Conservation (phyloP, 2,113 vertebrate genomes). For the Pelecanoides urinatrix region DNA sequence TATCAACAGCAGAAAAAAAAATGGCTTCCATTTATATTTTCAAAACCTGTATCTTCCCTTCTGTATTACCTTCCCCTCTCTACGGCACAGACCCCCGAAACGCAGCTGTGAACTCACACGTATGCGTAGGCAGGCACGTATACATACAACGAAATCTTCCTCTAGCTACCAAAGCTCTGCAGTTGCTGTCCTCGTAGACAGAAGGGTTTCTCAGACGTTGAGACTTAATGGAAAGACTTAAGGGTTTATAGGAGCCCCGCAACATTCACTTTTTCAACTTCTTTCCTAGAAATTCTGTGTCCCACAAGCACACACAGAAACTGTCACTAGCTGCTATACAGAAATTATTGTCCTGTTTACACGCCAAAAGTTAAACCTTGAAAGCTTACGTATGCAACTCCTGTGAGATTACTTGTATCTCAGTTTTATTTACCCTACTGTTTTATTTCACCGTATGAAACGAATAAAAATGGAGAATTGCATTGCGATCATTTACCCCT, state of each 20-base stretch:
- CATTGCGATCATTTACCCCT: not conserved
- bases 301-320: not conserved
- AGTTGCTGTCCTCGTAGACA: not conserved
- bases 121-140: fast-evolving
- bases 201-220: not conserved
- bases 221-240: not conserved
- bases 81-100: not conserved
- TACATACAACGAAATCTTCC: not conserved
- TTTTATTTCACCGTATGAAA: not conserved
- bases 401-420: not conserved
- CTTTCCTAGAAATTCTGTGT: not conserved
- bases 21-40: not conserved
- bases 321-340: not conserved
- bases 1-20: not conserved
- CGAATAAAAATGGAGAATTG: not conserved
- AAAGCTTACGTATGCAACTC: not conserved
- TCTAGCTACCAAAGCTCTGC: not conserved
- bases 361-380: not conserved
- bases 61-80: not conserved
- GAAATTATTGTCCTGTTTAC: not conserved
- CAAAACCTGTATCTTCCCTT: not conserved
- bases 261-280: not conserved
- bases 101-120: not conserved
- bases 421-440: not conserved
- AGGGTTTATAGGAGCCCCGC: fast-evolving